Evolutionary conservation across 1,140 invertebrate genomes (phyloP).

Genomic region (Trachymyrmex septentrionalis): DNA sequence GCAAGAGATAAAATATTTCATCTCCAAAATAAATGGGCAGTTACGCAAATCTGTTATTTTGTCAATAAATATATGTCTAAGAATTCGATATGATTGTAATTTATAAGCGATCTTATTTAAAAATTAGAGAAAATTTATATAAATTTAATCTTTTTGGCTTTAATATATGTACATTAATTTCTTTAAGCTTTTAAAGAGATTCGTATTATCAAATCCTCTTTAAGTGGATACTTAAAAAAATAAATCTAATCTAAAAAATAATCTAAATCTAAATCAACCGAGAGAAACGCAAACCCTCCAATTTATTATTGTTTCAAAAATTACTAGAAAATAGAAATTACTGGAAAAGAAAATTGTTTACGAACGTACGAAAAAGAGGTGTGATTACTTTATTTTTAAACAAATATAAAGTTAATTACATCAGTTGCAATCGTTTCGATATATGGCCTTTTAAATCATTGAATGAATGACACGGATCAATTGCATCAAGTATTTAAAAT

Average conservation of each 20-base stretch:
- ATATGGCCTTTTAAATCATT: background rate
- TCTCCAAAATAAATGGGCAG: background rate
- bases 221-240: background rate
- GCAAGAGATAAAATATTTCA: background rate
- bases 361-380: background rate
- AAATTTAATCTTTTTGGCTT: background rate
- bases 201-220: background rate
- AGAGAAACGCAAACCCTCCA: background rate
- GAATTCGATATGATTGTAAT: background rate
- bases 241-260: too few species aligned
- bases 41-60: background rate
- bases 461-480: background rate
- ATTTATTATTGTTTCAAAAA: background rate
- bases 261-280: background rate
- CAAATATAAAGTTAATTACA: background rate
- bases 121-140: slow-evolving; percentile 11
- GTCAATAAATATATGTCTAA: background rate
- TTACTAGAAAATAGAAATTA: background rate
- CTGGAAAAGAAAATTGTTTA: background rate
- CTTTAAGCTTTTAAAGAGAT: background rate
- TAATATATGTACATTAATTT: background rate
- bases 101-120: background rate
- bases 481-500: background rate
- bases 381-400: background rate
- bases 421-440: background rate